Evolutionary conservation across 1,140 invertebrate genomes (phyloP).

Genomic region (Vanessa atalanta): DNA sequence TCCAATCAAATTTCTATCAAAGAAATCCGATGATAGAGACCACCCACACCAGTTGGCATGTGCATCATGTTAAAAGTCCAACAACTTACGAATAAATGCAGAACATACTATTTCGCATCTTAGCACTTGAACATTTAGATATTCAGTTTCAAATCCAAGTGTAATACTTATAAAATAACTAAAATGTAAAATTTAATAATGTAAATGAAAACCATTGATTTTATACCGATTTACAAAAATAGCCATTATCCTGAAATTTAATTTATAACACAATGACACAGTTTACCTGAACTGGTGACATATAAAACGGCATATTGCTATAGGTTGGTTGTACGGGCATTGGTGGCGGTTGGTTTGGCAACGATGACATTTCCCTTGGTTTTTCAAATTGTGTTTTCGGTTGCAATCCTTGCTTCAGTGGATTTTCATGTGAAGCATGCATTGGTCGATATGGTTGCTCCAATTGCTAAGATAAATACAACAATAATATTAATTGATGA

Average conservation of each 20-base stretch:
- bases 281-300: conserved; percentile 18
- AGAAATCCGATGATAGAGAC: too few relatives aligned
- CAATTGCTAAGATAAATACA: neutral
- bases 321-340: neutral
- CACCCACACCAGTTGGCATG: too few relatives aligned
- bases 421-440: neutral
- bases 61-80: too few relatives aligned
- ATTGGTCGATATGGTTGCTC: conserved; percentile 5
- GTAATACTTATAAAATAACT: too few relatives aligned
- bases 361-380: neutral
- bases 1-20: too few relatives aligned
- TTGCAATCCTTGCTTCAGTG: neutral
- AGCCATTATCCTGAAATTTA: neutral
- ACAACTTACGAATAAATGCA: too few relatives aligned
- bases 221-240: too few relatives aligned
- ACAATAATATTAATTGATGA: neutral
- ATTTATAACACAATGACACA: neutral
- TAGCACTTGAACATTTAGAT: too few relatives aligned
- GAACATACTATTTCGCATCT: too few relatives aligned
- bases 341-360: neutral
- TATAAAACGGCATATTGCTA: conserved; percentile 31
- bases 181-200: too few relatives aligned
- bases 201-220: too few relatives aligned
- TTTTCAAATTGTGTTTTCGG: neutral
- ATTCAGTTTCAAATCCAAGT: too few relatives aligned